Conservation (phyloP, 1,140 invertebrate species). For the Saccostrea glomerata region DNA sequence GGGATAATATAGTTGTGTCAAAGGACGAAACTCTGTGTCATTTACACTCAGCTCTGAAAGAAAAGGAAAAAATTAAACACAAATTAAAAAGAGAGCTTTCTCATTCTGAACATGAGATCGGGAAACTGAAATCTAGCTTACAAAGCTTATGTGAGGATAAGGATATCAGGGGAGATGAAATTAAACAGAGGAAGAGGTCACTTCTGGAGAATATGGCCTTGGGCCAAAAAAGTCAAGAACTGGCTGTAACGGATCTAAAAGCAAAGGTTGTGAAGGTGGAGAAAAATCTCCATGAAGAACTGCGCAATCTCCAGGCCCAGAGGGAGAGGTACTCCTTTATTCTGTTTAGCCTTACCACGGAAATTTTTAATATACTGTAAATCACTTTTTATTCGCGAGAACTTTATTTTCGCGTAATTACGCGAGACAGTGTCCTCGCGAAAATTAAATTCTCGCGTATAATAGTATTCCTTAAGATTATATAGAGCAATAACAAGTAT, state of each 20-base stretch:
- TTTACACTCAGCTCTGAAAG: constrained; percentile 39
- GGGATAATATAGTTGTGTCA: constrained; percentile 44
- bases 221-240: constrained; percentile 42
- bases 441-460: no score
- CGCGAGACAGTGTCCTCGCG: no score
- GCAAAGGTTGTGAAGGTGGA: constrained; percentile 58
- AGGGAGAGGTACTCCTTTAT: constrained; percentile 61
- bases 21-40: constrained; percentile 27
- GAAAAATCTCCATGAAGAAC: constrained; percentile 54
- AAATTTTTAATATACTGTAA: not conserved
- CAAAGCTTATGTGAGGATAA: constrained; percentile 46
- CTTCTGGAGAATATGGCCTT: constrained; percentile 53
- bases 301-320: constrained; percentile 62
- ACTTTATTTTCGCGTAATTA: no score
- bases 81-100: constrained; percentile 32
- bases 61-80: constrained; percentile 51
- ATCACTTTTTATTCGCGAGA: no score
- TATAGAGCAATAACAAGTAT: no score
- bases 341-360: not conserved
- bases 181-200: constrained; percentile 53
- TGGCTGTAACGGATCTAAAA: constrained; percentile 55
- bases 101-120: constrained; percentile 28
- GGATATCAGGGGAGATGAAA: not conserved
- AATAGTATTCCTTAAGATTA: no score
- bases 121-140: constrained; percentile 41